A percentile compares a stretch with the other conserved stretches of the same genome.
Conservation (phyloP, 2,113 vertebrate species). For the Platichthys stellatus region DNA sequence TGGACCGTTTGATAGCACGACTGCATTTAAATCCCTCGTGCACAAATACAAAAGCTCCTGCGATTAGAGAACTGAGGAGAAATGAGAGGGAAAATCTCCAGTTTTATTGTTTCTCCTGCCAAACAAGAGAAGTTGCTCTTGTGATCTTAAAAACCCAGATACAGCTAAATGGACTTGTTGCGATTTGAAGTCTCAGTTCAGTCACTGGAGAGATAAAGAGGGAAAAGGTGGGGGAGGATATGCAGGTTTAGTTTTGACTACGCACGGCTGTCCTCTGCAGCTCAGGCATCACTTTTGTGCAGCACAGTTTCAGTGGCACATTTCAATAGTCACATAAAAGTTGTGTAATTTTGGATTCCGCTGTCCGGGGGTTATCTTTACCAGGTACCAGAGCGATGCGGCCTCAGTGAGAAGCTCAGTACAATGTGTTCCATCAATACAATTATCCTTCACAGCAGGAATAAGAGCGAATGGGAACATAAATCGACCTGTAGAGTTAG, state of each 20-base stretch:
- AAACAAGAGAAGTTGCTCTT: constrained; percentile 12
- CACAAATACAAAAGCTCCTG: constrained; percentile 31
- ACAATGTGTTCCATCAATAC: background rate
- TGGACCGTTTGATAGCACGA: constrained; percentile 8
- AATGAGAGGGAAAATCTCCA: constrained; percentile 7
- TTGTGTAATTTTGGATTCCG: background rate
- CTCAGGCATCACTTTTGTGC: background rate
- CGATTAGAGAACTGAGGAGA: constrained; percentile 25
- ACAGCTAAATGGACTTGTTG: background rate
- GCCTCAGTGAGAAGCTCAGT: background rate
- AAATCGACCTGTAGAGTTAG: background rate
- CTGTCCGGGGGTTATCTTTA: background rate
- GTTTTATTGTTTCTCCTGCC: constrained; percentile 13
- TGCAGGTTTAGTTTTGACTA: constrained; percentile 18
- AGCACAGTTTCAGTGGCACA: background rate
- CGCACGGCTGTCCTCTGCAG: background rate
- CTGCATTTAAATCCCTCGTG: constrained; percentile 55
- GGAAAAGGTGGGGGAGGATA: no score
- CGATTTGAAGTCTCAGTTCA: background rate
- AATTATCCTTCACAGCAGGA: background rate
- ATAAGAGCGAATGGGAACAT: background rate
- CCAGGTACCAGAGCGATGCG: background rate
- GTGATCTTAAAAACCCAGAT: constrained; percentile 1
- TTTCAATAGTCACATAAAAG: background rate
- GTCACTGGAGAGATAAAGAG: constrained; percentile 8